phyloP scores from a whole-genome alignment of 2,888 invertebrate species.

The Vandiemenella viatica region DNA sequence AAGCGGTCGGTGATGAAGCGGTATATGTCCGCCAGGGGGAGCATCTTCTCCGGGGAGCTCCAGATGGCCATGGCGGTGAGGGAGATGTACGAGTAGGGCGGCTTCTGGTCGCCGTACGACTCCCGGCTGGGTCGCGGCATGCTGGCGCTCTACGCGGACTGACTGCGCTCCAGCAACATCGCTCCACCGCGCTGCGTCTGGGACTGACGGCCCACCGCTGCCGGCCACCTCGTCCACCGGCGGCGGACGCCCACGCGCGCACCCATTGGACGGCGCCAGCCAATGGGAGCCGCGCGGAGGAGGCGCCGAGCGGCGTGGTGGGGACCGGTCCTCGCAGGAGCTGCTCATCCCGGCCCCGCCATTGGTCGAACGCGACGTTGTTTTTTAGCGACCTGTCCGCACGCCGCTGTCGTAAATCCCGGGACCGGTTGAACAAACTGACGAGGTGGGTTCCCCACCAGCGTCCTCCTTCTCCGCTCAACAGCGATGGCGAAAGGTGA shows the following conservation, averaged over 20 bases:
- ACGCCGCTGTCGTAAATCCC: not conserved
- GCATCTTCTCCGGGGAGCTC: conserved; percentile 86
- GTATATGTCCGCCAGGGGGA: conserved; percentile 77
- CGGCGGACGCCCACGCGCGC: not conserved
- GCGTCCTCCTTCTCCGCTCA: too few species aligned
- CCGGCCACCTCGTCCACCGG: not conserved
- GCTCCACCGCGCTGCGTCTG: not conserved
- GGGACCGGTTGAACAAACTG: not conserved
- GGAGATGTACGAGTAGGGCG: conserved; percentile 97
- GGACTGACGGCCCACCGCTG: not conserved
- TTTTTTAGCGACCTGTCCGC: too few species aligned
- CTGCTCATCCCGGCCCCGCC: too few species aligned
- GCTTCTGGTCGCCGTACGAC: conserved; percentile 96
- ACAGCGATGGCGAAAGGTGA: too few species aligned
- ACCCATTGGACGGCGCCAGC: not conserved
- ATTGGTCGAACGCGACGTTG: too few species aligned
- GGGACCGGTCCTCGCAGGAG: too few species aligned
- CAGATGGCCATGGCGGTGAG: conserved; percentile 99
- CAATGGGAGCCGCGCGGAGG: not conserved
- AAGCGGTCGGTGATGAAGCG: conserved; percentile 85
- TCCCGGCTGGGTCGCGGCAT: conserved; percentile 96
- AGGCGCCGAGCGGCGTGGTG: not conserved
- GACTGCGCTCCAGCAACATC: not conserved
- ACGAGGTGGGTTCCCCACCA: too few species aligned
- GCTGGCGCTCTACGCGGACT: not conserved